Evolutionary conservation across 64 coral and sea anemone genomes (phyloP).

Genomic region (Actinia tenebrosa): DNA sequence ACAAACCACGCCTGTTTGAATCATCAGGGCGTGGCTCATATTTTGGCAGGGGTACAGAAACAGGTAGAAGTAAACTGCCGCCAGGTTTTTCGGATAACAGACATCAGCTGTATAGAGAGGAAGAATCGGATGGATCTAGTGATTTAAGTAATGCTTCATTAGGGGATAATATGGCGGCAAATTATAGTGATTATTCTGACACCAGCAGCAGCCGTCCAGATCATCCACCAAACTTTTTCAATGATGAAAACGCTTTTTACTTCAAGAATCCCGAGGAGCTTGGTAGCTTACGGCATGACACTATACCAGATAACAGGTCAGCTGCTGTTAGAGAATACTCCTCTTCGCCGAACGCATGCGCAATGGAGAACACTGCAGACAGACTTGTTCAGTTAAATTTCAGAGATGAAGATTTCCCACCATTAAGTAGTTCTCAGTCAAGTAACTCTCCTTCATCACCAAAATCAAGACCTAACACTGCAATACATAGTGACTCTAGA

Average conservation of each 20-base stretch:
- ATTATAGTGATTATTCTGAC: neutral
- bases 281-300: neutral
- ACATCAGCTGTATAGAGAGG: neutral
- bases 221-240: neutral
- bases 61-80: neutral
- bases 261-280: neutral
- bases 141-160: neutral
- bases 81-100: neutral
- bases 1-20: neutral
- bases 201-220: neutral
- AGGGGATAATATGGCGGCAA: neutral
- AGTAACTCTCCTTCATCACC: neutral
- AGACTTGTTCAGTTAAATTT: constrained; percentile 17
- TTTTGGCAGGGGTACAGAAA: neutral
- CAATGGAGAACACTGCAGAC: neutral
- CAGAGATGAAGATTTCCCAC: constrained; percentile 63
- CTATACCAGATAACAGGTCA: neutral
- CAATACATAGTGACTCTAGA: constrained; percentile 9
- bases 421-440: constrained; percentile 53
- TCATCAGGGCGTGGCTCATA: no score
- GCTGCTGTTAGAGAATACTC: neutral
- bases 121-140: neutral
- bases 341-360: neutral
- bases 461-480: constrained; percentile 14
- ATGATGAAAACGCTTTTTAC: neutral